Evolutionary conservation across 2,888 invertebrate species (phyloP).

Genomic region (Acanthosepion lycidas): DNA sequence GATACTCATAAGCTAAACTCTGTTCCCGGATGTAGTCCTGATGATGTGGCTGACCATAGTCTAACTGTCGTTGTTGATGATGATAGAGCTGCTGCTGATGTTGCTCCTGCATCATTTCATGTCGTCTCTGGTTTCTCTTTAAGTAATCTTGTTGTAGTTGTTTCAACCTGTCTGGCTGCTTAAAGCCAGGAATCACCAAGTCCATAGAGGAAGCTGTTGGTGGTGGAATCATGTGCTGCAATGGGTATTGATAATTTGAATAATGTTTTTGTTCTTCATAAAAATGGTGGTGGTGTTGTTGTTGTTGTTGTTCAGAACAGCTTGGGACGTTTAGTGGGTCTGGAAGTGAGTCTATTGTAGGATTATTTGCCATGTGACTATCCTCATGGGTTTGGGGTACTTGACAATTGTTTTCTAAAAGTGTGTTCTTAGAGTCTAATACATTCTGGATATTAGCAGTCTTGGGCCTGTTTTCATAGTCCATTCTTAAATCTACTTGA

Average conservation of each 20-base stretch:
- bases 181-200: conserved; percentile 34
- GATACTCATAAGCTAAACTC: conserved; percentile 20
- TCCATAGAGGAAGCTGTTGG: background rate
- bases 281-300: background rate
- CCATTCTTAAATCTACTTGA: background rate
- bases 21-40: background rate
- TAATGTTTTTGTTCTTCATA: conserved; percentile 37
- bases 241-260: background rate
- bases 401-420: background rate
- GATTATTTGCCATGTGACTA: conserved; percentile 25
- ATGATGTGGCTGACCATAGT: background rate
- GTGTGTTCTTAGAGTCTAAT: conserved; percentile 24
- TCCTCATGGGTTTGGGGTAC: background rate
- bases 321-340: background rate
- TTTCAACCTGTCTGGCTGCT: conserved; percentile 23
- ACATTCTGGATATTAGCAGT: background rate
- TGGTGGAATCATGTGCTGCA: background rate
- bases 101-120: conserved; percentile 44
- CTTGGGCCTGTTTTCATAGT: background rate
- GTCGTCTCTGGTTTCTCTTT: conserved; percentile 38
- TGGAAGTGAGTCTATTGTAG: background rate
- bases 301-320: conserved; percentile 25
- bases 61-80: background rate
- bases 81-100: conserved; percentile 36
- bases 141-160: conserved; percentile 35